A percentile compares a stretch with the other conserved stretches of the same genome.
These are phyloP conservation scores for Ceyx margarethae DNA, from an alignment of 2,113 vertebrate species.

Conservation along the genomic window DNA sequence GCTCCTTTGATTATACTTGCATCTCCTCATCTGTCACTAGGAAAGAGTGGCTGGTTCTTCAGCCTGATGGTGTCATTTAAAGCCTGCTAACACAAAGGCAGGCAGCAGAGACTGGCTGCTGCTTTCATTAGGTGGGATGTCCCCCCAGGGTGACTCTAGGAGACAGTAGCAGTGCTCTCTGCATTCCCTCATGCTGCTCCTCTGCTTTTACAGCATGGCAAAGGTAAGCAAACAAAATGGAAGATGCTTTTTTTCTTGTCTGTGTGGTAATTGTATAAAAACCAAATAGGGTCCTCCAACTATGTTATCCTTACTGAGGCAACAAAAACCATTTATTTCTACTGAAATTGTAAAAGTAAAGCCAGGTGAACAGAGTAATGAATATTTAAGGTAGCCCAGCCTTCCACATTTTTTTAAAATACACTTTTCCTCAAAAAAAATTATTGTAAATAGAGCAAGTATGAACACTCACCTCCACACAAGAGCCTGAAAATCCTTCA, in stretches of 20 bases:
- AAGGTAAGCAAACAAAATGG: background rate
- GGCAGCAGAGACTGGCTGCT: background rate
- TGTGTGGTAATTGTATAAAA: background rate
- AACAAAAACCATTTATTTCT: background rate
- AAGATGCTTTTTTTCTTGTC: background rate
- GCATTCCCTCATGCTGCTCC: background rate
- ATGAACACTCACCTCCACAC: background rate
- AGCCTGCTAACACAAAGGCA: background rate
- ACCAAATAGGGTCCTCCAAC: background rate
- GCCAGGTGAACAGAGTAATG: background rate
- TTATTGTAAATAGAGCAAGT: background rate
- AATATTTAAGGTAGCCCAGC: background rate
- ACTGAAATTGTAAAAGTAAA: background rate
- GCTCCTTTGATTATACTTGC: background rate
- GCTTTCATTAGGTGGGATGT: background rate
- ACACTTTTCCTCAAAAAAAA: background rate
- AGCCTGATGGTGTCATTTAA: background rate
- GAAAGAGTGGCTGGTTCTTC: background rate
- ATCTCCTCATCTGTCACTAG: background rate
- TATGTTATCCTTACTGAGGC: background rate
- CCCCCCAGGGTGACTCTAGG: fast-evolving
- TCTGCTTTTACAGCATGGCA: background rate
- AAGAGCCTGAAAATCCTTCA: background rate
- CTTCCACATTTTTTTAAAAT: background rate
- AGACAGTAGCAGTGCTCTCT: background rate